Base-by-base conservation (phyloP, 2,888 invertebrate genomes). In the Odontothrips loti region DNA sequence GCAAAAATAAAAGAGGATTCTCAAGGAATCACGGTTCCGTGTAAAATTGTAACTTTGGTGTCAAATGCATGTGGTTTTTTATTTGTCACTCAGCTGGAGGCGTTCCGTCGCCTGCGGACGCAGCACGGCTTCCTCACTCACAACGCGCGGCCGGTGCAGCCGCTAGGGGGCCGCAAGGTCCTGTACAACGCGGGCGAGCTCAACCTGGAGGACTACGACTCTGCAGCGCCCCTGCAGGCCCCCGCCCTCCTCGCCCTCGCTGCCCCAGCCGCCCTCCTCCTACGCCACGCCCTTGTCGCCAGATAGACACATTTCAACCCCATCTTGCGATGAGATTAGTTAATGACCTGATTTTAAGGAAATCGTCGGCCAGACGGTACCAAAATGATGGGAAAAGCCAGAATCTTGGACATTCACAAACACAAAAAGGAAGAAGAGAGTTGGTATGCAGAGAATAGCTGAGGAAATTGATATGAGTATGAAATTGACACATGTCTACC, bases 61-160 rank as follows among this genome's bases (percentile, higher is more conserved):
- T 11, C 48, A 12, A 48, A 48, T 11, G 10, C 58, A 10, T 20
- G 6, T 10, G 11, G 10, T 63, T 63, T 20, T 82, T 84, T 82
- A 84, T 89, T n/a, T n/a, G n/a, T n/a, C n/a, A n/a, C n/a, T 82
- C 88, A 95, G 95, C 89, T 95, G 82, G 91, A 91, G 85, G 90
- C 89, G 80, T 96, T 96, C 86, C 91, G 95, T 79, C 89, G 90
- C 83, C 88, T 96, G 68, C 89, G 90, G 80, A 91, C 91, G 2
- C 88, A 89, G 15, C 90, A 92, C 80, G 95, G 93, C 4, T 89
- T 90, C 84, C 88, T 96, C 83, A 92, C 91, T 0, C 94, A 95
- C 86, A 96, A 96, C 87, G 95, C 93, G 86, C 91, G 96, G 20
- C 95, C 96, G 0, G 92, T 94, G 51, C 95, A 96, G 85, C 94